Percentiles rank a stretch among this genome's conserved stretches.
phyloP scores from a whole-genome alignment of 2,797 vertebrate genomes.

The Austrolebias charrua region DNA sequence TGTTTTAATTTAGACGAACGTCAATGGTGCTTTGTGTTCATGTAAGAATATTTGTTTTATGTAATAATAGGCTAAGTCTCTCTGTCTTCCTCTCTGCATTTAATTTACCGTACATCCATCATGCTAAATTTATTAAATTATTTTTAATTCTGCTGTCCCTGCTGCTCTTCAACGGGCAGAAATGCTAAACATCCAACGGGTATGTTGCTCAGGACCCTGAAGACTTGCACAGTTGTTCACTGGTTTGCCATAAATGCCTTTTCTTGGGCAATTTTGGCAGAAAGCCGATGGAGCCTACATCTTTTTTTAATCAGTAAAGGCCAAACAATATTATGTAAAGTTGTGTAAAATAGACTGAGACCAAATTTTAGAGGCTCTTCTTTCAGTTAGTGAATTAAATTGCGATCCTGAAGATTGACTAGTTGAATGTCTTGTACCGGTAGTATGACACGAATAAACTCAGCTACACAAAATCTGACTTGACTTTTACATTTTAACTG shows the following conservation, averaged over 20 bases:
- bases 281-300: background rate
- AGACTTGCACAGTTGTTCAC: constrained; percentile 7
- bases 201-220: constrained; percentile 18
- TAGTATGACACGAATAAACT: too few relatives aligned
- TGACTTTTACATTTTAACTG: too few relatives aligned
- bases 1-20: constrained; percentile 1
- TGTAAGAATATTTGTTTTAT: background rate
- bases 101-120: constrained; percentile 21
- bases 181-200: background rate
- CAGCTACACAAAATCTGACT: too few relatives aligned
- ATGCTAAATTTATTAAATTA: background rate
- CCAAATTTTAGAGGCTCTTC: too few relatives aligned
- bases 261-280: background rate
- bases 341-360: too few relatives aligned
- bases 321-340: too few relatives aligned
- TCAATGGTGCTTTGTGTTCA: background rate
- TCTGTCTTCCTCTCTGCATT: background rate
- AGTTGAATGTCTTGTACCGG: too few relatives aligned
- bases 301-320: too few relatives aligned
- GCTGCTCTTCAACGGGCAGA: constrained; percentile 4
- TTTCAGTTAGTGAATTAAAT: too few relatives aligned
- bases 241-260: background rate
- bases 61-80: constrained; percentile 8
- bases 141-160: background rate
- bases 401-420: too few relatives aligned